Evolutionary conservation across 2,113 vertebrate species (phyloP).

Genomic region (Oceanodroma tethys): DNA sequence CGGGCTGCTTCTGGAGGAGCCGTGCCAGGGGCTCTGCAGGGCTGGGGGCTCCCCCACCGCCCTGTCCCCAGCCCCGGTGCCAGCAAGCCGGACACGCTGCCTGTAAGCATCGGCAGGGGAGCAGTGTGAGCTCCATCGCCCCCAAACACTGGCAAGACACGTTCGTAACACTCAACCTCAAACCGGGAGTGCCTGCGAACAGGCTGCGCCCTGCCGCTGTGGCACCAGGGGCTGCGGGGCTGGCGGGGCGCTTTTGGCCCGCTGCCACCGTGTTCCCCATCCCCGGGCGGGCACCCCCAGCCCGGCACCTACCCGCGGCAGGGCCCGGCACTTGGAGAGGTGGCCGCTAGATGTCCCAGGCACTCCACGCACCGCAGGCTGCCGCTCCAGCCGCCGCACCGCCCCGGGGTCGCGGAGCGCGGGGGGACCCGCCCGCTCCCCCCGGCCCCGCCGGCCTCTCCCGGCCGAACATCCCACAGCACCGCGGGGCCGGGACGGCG

Average conservation of each 20-base stretch:
- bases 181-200: accelerated
- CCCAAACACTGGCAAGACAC: accelerated
- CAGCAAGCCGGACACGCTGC: neutral
- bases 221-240: too few relatives aligned
- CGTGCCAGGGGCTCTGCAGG: neutral
- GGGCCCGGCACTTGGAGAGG: neutral
- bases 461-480: neutral
- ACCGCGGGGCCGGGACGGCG: neutral
- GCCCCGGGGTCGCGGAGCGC: neutral
- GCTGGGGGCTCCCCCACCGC: neutral
- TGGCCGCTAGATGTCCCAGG: constrained; percentile 58
- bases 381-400: neutral
- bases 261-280: neutral
- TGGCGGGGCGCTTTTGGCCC: neutral
- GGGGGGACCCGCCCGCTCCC: neutral
- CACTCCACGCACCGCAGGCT: neutral
- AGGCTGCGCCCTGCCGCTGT: neutral
- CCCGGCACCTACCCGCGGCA: neutral
- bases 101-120: neutral
- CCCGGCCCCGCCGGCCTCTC: neutral
- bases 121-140: neutral
- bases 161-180: accelerated
- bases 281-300: too few relatives aligned
- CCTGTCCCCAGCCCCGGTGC: neutral
- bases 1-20: neutral